phyloP scores from a whole-genome alignment of 1,140 invertebrate species.

The Venturia canescens region DNA sequence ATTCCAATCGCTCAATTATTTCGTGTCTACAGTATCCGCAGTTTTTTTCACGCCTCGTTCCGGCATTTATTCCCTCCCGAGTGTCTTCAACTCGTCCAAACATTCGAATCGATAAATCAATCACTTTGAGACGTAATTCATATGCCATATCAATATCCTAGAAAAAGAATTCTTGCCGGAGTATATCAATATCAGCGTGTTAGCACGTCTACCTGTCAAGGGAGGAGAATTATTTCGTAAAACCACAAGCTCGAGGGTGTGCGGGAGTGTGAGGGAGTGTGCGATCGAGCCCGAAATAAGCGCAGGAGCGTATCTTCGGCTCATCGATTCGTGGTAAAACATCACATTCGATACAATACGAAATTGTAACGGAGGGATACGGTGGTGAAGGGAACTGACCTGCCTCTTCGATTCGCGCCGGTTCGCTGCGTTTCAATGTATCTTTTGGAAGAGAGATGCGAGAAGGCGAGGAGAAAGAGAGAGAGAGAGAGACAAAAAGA shows the following conservation, averaged over 20 bases:
- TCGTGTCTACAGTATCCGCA: no score
- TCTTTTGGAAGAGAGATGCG: slow-evolving; percentile 35
- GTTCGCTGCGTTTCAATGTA: slow-evolving; percentile 57
- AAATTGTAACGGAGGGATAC: slow-evolving; percentile 32
- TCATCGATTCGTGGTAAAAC: slow-evolving; percentile 31
- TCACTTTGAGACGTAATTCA: no score
- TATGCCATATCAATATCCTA: no score
- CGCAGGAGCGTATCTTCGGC: not conserved
- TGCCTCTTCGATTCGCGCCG: slow-evolving; percentile 60
- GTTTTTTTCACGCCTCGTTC: no score
- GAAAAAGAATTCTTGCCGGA: not conserved
- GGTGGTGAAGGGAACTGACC: slow-evolving; percentile 46
- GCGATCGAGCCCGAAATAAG: not conserved
- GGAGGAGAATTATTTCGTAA: not conserved
- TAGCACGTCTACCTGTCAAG: not conserved
- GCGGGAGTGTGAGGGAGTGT: not conserved
- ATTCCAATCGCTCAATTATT: no score
- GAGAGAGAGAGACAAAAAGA: not conserved
- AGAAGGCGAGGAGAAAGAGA: not conserved
- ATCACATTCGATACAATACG: slow-evolving; percentile 29
- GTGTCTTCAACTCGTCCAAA: not conserved
- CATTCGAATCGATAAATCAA: not conserved
- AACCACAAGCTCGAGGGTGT: not conserved
- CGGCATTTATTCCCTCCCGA: no score
- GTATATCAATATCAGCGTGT: slow-evolving; percentile 8